Conservation (phyloP, 2,797 vertebrate species). For the Fistularia commersonii region DNA sequence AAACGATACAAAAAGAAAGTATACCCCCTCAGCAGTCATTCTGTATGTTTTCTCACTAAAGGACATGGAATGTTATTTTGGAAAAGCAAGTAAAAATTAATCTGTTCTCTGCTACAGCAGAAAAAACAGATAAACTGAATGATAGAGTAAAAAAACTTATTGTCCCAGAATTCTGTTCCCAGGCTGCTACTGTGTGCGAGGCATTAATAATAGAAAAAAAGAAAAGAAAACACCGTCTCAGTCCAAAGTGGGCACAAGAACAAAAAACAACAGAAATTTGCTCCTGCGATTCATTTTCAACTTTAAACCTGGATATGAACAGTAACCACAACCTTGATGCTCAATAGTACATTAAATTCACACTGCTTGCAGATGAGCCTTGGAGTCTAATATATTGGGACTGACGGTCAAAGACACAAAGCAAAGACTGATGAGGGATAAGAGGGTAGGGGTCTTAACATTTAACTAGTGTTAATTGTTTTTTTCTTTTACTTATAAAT, state of each 20-base stretch:
- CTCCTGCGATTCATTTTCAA: slow-evolving; percentile 30
- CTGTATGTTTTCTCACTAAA: slow-evolving; percentile 39
- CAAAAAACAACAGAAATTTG: slow-evolving; percentile 33
- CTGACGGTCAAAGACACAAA: slow-evolving; percentile 55
- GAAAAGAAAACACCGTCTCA: slow-evolving; percentile 19
- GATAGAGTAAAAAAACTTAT: slow-evolving; percentile 7
- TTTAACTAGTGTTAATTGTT: slow-evolving; percentile 73
- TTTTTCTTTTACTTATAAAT: slow-evolving; percentile 53
- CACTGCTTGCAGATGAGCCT: slow-evolving; percentile 55
- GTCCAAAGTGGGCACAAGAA: slow-evolving; percentile 33
- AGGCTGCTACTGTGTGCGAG: slow-evolving; percentile 64
- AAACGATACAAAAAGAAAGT: slow-evolving; percentile 44
- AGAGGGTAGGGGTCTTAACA: slow-evolving; percentile 42
- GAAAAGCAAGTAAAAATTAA: slow-evolving; percentile 50
- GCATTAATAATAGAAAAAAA: slow-evolving; percentile 18
- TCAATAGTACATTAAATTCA: slow-evolving; percentile 45
- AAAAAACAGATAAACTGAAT: slow-evolving; percentile 32
- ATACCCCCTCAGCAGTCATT: slow-evolving; percentile 40
- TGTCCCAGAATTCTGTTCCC: slow-evolving; percentile 52
- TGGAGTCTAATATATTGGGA: slow-evolving; percentile 51
- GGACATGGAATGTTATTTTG: slow-evolving; percentile 65
- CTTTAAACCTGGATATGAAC: slow-evolving; percentile 43
- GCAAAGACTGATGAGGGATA: slow-evolving; percentile 49
- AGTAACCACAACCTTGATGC: slow-evolving; percentile 43
- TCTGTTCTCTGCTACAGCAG: slow-evolving; percentile 30